Conservation (phyloP, 2,888 invertebrate species). For the Idaea straminata region DNA sequence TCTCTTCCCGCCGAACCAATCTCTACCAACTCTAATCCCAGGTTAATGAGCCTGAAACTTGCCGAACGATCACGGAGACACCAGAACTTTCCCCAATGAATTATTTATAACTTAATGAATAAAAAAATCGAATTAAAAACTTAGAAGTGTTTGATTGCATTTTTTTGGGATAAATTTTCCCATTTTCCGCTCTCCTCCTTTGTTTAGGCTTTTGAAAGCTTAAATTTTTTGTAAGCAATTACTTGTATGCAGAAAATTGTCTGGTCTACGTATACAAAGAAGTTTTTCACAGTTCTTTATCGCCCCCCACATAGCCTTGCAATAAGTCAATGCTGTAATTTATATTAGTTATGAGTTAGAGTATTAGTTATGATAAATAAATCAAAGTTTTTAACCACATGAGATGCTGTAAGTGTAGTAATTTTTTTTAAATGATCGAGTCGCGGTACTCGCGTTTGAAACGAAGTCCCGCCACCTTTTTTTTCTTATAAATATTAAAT, state of each 20-base stretch:
- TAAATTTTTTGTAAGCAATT: background rate
- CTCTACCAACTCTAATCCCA: conserved; percentile 20
- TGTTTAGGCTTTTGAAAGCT: background rate
- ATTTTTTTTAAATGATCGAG: no score
- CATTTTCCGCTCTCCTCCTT: background rate
- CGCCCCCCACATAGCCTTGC: no score
- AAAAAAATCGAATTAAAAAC: background rate
- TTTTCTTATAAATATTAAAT: no score
- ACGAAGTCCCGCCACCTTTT: no score
- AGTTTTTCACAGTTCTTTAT: no score
- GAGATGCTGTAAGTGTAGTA: no score
- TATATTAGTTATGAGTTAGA: no score
- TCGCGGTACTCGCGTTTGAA: no score
- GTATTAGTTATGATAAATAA: no score
- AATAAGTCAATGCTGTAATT: no score
- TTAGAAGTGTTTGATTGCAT: background rate
- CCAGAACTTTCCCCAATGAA: background rate
- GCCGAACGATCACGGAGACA: background rate
- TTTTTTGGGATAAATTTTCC: background rate
- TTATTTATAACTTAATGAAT: background rate
- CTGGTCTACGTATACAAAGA: no score
- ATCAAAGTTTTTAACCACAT: no score
- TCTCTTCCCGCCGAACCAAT: conserved; percentile 11
- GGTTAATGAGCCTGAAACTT: conserved; percentile 8
- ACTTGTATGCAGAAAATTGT: background rate